phyloP scores from a whole-genome alignment of 2,113 vertebrate genomes.

The Notarius lentiginosus region DNA sequence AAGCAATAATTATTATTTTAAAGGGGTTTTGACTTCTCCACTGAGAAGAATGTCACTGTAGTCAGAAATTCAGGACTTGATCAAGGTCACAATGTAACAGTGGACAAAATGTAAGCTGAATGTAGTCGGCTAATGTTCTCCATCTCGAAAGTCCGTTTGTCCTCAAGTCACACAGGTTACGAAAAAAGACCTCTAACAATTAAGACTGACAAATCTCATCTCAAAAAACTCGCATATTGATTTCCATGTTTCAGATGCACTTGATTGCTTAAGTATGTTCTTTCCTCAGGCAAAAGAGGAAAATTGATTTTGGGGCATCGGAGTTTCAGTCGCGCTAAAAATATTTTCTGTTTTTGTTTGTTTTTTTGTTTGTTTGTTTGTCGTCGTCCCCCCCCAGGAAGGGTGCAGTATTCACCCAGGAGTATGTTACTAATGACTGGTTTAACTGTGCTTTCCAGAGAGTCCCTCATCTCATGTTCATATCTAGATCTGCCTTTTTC shows the following conservation, averaged over 20 bases:
- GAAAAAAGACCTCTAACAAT: background rate
- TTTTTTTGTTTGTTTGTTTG: too few species aligned
- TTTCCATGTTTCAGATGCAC: too few species aligned
- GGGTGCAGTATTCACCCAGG: background rate
- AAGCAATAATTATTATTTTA: background rate
- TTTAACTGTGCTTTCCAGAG: too few species aligned
- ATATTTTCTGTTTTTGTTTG: too few species aligned
- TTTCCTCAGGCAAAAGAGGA: background rate
- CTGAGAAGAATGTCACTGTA: background rate
- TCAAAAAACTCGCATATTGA: too few species aligned
- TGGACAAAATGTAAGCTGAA: background rate
- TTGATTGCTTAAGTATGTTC: background rate
- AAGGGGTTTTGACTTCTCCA: background rate
- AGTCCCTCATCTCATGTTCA: too few species aligned
- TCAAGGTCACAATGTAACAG: background rate
- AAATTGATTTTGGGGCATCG: background rate
- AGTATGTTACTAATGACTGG: background rate
- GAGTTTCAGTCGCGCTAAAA: too few species aligned
- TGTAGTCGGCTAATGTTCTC: background rate
- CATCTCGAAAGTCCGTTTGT: background rate
- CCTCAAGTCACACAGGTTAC: background rate
- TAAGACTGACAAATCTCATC: background rate
- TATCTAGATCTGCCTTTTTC: too few species aligned
- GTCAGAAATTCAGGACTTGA: background rate
- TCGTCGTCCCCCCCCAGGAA: background rate